Base-by-base conservation (phyloP, 2,113 vertebrate genomes). In the Triplophysa tibetana region DNA sequence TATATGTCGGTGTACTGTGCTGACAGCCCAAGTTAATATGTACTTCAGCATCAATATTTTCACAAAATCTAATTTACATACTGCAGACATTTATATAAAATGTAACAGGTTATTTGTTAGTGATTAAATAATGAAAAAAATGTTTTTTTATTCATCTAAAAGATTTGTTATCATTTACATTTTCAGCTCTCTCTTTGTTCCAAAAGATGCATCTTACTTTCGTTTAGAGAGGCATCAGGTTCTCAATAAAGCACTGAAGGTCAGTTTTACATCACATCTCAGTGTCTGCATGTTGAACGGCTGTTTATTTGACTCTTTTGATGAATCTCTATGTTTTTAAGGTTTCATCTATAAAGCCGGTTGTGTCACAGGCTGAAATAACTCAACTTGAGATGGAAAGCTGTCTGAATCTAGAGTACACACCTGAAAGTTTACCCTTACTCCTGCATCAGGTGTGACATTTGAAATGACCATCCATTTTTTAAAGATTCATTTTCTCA, bases 341-440 rank as follows among this genome's bases (percentile, higher is more conserved):
- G 69, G 19, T 81, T 84, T 62, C 83, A 87, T 89, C 89, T 91
- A 67, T 26, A 87, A 0, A 82, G 83, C 85, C 88, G 2, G 72
- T 93, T 89, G 87, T 80, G 84, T 87, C 94, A 87, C 88, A 88
- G 81, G 88, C 89, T 38, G 89, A 91, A 77, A 82, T 90, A 85
- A 0, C 93, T 88, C 90, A 95, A 88, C 92, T 88, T 88, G 95
- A 95, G 90, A 81, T 90, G 86, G 92, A 95, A 82, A 95, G 90
- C 87, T 94, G 93, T 83, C 66, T 91, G 75, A 90, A 83, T 78
- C 86, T 83, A 19, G 91, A 88, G 70, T 87, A 87, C 72, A 86
- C 85, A 0, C 48, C 76, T 2, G 87, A 91, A 12, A 91, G 79
- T 48, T 83, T 91, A 64, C 89, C 90, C 72, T 87, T 89, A 52